Percentiles rank a stretch among this genome's conserved stretches.
These are phyloP conservation scores for Cydia splendana DNA, from an alignment of 1,140 invertebrate genomes.

Conservation along the genomic window DNA sequence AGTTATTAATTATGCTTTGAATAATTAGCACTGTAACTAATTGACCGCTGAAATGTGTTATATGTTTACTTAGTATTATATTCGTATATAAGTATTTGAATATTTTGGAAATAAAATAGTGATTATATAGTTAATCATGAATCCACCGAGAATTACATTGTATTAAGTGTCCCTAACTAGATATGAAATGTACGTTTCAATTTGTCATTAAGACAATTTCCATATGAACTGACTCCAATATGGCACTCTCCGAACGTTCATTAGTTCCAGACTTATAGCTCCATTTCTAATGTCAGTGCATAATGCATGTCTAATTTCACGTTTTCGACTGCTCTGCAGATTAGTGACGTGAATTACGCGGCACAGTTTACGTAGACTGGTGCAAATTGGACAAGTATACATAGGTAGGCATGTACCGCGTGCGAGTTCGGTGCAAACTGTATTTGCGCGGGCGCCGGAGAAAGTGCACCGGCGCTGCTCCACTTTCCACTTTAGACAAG, in stretches of 20 bases:
- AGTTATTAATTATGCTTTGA: too few species aligned
- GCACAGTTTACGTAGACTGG: slow-evolving; percentile 32
- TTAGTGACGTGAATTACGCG: slow-evolving; percentile 36
- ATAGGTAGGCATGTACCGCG: slow-evolving; percentile 37
- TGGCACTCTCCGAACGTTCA: slow-evolving; percentile 31
- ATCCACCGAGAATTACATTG: not conserved
- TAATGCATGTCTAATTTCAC: slow-evolving; percentile 39
- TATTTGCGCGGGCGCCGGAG: slow-evolving; percentile 58
- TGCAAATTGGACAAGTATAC: slow-evolving; percentile 44
- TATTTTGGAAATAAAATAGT: not conserved
- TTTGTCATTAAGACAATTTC: slow-evolving; percentile 11
- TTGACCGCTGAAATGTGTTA: too few species aligned
- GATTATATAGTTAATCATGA: too few species aligned
- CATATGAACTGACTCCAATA: slow-evolving; percentile 27
- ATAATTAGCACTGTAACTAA: too few species aligned
- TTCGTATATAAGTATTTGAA: not conserved
- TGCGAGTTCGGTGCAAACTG: slow-evolving; percentile 40
- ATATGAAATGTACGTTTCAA: slow-evolving; percentile 1
- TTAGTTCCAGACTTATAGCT: slow-evolving; percentile 36
- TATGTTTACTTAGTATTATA: too few species aligned
- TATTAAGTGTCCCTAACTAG: not conserved
- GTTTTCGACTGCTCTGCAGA: slow-evolving; percentile 39
- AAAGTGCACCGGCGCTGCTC: slow-evolving; percentile 67
- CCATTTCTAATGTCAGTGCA: slow-evolving; percentile 33
- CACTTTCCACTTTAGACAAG: slow-evolving; percentile 64